Percentiles rank a stretch among this genome's conserved stretches.
Evolutionary conservation across 2,888 invertebrate species (phyloP).

Genomic region (Hoplodrina blanda): DNA sequence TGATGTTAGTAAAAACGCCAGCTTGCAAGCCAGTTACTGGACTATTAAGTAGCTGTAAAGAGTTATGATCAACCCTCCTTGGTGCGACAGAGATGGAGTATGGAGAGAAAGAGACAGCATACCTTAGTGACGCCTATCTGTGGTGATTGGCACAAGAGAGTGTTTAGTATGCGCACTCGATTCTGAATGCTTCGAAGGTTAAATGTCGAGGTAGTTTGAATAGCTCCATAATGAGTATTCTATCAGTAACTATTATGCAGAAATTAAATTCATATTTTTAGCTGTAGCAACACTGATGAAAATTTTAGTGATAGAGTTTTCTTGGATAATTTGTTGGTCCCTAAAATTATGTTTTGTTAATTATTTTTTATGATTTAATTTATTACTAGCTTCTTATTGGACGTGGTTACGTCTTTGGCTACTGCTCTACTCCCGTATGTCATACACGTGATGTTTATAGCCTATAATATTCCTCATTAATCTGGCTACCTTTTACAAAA

Average conservation of each 20-base stretch:
- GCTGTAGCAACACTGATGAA: slow-evolving; percentile 19
- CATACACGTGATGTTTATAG: too few species aligned
- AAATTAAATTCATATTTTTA: slow-evolving; percentile 37
- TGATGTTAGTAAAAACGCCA: slow-evolving; percentile 56
- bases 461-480: too few species aligned
- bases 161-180: slow-evolving; percentile 42
- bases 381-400: too few species aligned
- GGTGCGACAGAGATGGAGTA: slow-evolving; percentile 27
- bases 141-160: slow-evolving; percentile 16
- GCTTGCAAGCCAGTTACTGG: slow-evolving; percentile 61
- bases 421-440: too few species aligned
- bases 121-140: slow-evolving; percentile 23
- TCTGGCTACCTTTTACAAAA: too few species aligned
- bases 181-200: slow-evolving; percentile 40
- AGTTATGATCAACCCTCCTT: slow-evolving; percentile 36
- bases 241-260: slow-evolving; percentile 26
- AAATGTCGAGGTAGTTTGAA: slow-evolving; percentile 45
- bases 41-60: slow-evolving; percentile 58
- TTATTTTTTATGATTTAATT: too few species aligned
- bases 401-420: too few species aligned
- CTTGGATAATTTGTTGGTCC: background rate
- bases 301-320: slow-evolving; percentile 1
- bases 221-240: slow-evolving; percentile 37
- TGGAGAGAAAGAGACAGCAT: slow-evolving; percentile 17
- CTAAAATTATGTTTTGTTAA: background rate